Conservation (phyloP, 2,113 vertebrate genomes). For the Leucosticte australis region DNA sequence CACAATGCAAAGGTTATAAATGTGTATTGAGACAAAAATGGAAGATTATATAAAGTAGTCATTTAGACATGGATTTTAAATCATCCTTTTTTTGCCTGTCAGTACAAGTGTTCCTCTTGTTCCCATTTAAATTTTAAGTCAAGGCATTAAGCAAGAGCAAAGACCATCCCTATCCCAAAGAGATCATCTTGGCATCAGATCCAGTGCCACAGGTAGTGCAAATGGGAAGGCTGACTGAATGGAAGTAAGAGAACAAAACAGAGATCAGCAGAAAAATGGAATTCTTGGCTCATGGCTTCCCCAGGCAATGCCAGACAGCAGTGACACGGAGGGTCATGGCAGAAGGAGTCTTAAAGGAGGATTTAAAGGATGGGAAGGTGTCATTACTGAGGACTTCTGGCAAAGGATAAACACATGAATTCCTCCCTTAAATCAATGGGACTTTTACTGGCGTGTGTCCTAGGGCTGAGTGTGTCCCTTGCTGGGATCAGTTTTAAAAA, state of each 20-base stretch:
- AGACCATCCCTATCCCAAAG: not conserved
- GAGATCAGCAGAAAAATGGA: slow-evolving; percentile 32
- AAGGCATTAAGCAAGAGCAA: not conserved
- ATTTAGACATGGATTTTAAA: not conserved
- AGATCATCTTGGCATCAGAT: not conserved
- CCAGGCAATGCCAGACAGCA: not conserved
- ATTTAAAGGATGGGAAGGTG: not conserved
- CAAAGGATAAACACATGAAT: not conserved
- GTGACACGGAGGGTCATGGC: not conserved
- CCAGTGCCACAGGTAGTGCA: not conserved
- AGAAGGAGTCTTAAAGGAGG: not conserved
- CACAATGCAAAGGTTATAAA: not conserved
- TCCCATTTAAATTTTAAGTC: not conserved
- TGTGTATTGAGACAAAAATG: not conserved
- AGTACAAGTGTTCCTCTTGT: not conserved
- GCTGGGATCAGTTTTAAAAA: not conserved
- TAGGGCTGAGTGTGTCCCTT: not conserved
- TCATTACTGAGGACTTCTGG: not conserved
- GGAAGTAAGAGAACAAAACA: slow-evolving; percentile 18
- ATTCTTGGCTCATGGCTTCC: not conserved
- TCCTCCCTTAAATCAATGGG: not conserved
- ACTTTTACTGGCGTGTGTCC: not conserved
- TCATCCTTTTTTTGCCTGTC: not conserved
- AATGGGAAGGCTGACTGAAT: not conserved
- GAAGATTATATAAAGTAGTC: not conserved